phyloP scores from a whole-genome alignment of 2,797 vertebrate genomes.

The Intellagama lesueurii region DNA sequence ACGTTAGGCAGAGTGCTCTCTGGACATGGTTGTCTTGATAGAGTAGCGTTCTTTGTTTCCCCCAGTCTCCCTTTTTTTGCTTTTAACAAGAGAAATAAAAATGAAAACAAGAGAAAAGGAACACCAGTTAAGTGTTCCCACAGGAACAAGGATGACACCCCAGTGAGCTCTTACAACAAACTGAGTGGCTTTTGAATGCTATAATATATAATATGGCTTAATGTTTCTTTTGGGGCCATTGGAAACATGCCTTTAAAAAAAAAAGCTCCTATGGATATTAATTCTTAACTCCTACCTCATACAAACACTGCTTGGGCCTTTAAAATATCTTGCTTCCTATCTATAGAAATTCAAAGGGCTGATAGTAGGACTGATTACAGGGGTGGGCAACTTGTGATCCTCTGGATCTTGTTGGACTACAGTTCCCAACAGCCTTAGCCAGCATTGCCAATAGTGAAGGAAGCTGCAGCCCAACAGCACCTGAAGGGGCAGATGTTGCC shows the following conservation, averaged over 20 bases:
- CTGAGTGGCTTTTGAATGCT: not conserved
- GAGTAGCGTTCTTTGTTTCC: no score
- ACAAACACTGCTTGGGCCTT: not conserved
- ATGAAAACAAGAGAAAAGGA: not conserved
- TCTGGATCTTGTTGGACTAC: no score
- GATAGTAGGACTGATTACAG: not conserved
- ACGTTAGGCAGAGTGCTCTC: no score
- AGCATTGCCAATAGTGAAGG: no score
- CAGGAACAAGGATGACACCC: not conserved
- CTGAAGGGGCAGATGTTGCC: no score
- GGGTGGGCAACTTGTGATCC: no score
- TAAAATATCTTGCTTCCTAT: not conserved
- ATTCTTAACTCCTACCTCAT: no score
- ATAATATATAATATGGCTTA: not conserved
- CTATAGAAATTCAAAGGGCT: not conserved
- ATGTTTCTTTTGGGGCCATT: slow-evolving; percentile 22
- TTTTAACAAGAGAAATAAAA: not conserved
- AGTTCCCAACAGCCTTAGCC: no score
- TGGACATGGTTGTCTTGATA: no score
- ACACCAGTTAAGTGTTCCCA: not conserved
- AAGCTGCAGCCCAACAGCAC: no score
- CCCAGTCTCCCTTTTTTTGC: no score
- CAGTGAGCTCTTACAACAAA: accelerated
- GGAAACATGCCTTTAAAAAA: not conserved
- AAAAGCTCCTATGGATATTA: no score